Percentiles rank a stretch among this genome's conserved stretches.
These are phyloP conservation scores for Trachelus tabidus DNA, from an alignment of 2,888 invertebrate genomes.

Conservation along the genomic window DNA sequence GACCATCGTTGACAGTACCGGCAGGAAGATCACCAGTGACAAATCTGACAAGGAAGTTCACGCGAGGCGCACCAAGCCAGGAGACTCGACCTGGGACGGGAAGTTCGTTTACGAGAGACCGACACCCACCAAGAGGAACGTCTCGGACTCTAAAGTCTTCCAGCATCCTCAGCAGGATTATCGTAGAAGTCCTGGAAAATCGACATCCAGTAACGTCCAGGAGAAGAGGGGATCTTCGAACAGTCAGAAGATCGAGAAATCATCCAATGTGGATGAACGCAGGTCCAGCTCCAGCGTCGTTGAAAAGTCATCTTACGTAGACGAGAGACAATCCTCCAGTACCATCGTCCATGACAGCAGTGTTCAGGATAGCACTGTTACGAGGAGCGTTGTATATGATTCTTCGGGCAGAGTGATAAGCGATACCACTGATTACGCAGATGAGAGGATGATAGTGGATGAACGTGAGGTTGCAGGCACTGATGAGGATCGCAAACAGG, in stretches of 20 bases:
- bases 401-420: neutral
- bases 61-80: slow-evolving; percentile 32
- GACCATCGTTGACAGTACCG: slow-evolving; percentile 12
- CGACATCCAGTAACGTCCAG: neutral
- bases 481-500: slow-evolving; percentile 10
- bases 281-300: neutral
- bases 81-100: slow-evolving; percentile 69
- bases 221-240: neutral
- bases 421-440: neutral
- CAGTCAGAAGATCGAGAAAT: neutral
- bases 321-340: neutral
- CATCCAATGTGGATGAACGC: neutral
- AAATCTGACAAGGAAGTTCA: neutral
- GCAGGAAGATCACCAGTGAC: neutral
- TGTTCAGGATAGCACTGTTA: neutral
- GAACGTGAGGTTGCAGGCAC: neutral
- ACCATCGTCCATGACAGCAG: neutral
- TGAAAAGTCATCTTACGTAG: neutral
- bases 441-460: neutral
- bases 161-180: slow-evolving; percentile 11
- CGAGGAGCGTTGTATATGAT: neutral
- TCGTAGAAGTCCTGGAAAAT: neutral
- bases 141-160: slow-evolving; percentile 7
- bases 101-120: slow-evolving; percentile 70
- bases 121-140: slow-evolving; percentile 41